Evolutionary conservation across 1,140 invertebrate species (phyloP), one percentile per base, ranked within the genome.

Genomic region (Drosophila obscura): DNA sequence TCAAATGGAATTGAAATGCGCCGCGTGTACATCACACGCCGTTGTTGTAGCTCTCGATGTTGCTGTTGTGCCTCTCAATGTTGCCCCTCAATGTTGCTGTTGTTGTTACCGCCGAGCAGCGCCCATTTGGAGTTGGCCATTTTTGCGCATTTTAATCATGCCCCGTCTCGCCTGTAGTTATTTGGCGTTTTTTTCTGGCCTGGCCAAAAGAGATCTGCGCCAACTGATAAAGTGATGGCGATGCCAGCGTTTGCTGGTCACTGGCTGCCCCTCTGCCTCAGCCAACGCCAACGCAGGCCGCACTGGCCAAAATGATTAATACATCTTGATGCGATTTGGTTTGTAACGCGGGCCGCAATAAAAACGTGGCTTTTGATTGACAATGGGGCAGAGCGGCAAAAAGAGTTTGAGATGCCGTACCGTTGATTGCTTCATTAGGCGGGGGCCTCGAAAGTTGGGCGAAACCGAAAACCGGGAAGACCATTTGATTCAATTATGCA

Each of bases 1-100:
- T 88, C 83, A 88, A 88, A 88, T 88, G 76, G 84, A 88, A 88
- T 88, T 88, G 83, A 88, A 88, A 88, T 88, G 83, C 83, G 76
- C 80, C 76, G 79, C 83, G 76, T 88, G 83, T 88, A 85, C 82
- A 85, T 85, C 82, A 82, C 82, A 82, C 75, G 75, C 72, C 67
- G 71, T 66, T 71, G 72, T 64, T 81, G 59, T 73, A 60, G 50
- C 24, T 51, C 50, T 44, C 58, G 24, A 48, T 65, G 69, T 56
- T 67, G 50, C 44, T 63, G 41, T 8, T 57, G 48, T 35, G 31
- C 31, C 31, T 11, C 31, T 39, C 35, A 39, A 39, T 64, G 39
- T 24, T 73, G 53, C 41, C 61, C 52, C 50, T 65, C 44, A 16
- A 61, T 66, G 55, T 31, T 74, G 45, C 24, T 59, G 48, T 44